Evolutionary conservation across 2,113 vertebrate species (phyloP), one percentile per base, ranked within the genome.

Genomic region (Corythoichthys intestinalis): DNA sequence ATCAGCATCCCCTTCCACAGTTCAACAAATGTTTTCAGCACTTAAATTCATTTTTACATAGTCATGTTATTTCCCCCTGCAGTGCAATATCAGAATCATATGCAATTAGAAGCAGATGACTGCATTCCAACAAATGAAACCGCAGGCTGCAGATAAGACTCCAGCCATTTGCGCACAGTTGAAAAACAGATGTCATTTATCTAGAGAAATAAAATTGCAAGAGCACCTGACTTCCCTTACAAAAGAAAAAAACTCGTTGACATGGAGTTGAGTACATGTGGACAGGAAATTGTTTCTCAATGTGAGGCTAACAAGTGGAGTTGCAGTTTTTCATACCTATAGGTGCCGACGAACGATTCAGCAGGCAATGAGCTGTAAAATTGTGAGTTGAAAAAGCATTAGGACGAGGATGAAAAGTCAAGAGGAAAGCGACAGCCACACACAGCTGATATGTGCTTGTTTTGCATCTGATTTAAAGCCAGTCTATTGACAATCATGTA

Each of bases 351-450:
- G 59, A 7, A 61, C 38, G 38, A 75, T 67, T 73, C 74, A 65
- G 76, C 52, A 20, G 73, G 71, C 75, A 65, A 68, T 63, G 78
- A 80, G 83, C 80, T 87, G 76, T 83, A 87, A 80, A 85, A 87
- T 83, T 84, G 75, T 72, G 57, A 39, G 76, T 76, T 80, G 76
- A 84, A 74, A 76, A 67, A 71, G 79, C 75, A 84, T 80, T 83
- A 81, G 77, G 5, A 53, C 68, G 12, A 65, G 67, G 66, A 71
- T 44, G 64, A 71, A 73, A 65, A 70, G 67, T 69, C 62, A 47
- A 58, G 73, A 67, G 63, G 65, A 66, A 68, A 57, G 66, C 41
- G 76, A 68, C 52, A 57, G 41, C 41, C 20, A 35, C n/a, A 58
- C 53, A 7, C 66, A 34, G 48, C 46, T 50, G 70, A 67, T 66